A percentile compares a stretch with the other conserved stretches of the same genome.
Evolutionary conservation across 2,113 vertebrate genomes (phyloP).

Genomic region (Upupa epops): DNA sequence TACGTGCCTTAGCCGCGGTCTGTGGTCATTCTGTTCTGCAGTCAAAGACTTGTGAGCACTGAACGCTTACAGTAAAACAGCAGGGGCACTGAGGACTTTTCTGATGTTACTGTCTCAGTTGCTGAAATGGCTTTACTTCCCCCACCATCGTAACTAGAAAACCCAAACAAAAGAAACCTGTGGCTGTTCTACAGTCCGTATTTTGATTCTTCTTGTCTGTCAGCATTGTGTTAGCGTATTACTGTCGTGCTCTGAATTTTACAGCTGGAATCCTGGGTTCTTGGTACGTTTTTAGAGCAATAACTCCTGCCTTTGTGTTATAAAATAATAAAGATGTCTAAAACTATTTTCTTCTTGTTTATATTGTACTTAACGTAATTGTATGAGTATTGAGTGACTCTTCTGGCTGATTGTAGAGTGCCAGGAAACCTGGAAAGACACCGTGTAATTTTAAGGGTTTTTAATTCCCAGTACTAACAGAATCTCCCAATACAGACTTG

Average conservation of each 20-base stretch:
- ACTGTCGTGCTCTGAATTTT: not conserved
- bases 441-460: fast-evolving
- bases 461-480: not conserved
- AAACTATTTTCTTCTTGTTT: slow-evolving; percentile 57
- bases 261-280: slow-evolving; percentile 7
- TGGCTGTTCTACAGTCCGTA: not conserved
- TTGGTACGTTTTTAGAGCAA: not conserved
- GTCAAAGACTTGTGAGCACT: not conserved
- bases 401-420: not conserved
- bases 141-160: not conserved
- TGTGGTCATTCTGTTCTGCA: not conserved
- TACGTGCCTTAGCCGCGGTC: not conserved
- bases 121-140: not conserved
- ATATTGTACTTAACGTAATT: slow-evolving; percentile 47
- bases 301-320: slow-evolving; percentile 41
- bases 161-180: not conserved
- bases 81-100: not conserved
- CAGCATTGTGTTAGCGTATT: not conserved
- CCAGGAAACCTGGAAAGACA: not conserved
- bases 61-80: not conserved
- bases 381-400: not conserved
- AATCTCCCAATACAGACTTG: not conserved
- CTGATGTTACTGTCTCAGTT: not conserved
- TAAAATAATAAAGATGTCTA: slow-evolving; percentile 60
- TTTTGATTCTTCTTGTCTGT: not conserved